phyloP scores from a whole-genome alignment of 2,888 invertebrate species.

The Bibio marci region DNA sequence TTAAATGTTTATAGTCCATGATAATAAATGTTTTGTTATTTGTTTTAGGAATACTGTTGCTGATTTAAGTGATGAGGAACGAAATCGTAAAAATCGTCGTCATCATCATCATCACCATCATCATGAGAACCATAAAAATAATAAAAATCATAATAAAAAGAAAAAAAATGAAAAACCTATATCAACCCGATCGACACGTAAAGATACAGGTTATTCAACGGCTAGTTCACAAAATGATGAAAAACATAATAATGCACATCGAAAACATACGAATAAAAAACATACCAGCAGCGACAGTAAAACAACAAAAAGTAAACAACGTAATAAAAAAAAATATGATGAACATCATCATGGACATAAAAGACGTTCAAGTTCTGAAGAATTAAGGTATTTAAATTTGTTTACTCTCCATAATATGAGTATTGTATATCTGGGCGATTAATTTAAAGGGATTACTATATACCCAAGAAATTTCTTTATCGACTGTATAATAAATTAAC shows the following conservation, averaged over 20 bases:
- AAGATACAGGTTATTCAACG: constrained; percentile 53
- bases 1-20: too few relatives aligned
- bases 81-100: constrained; percentile 10
- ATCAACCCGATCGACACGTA: constrained; percentile 19
- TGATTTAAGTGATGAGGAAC: constrained; percentile 21
- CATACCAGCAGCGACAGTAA: neutral
- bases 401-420: too few relatives aligned
- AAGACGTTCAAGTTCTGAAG: neutral
- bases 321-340: neutral
- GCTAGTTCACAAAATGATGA: constrained; percentile 38
- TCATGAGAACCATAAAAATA: constrained; percentile 14
- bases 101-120: neutral
- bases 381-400: neutral
- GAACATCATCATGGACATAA: neutral
- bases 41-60: too few relatives aligned
- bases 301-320: neutral
- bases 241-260: constrained; percentile 14
- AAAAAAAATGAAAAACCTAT: constrained; percentile 17
- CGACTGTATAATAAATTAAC: too few relatives aligned
- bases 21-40: too few relatives aligned
- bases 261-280: neutral
- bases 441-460: too few relatives aligned
- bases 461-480: too few relatives aligned
- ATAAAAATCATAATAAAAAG: constrained; percentile 10
- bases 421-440: too few relatives aligned